A percentile compares a stretch with the other conserved stretches of the same genome.
These are phyloP conservation scores for Sterrhoptilus dennistouni DNA, from an alignment of 2,113 vertebrate species.

Conservation along the genomic window DNA sequence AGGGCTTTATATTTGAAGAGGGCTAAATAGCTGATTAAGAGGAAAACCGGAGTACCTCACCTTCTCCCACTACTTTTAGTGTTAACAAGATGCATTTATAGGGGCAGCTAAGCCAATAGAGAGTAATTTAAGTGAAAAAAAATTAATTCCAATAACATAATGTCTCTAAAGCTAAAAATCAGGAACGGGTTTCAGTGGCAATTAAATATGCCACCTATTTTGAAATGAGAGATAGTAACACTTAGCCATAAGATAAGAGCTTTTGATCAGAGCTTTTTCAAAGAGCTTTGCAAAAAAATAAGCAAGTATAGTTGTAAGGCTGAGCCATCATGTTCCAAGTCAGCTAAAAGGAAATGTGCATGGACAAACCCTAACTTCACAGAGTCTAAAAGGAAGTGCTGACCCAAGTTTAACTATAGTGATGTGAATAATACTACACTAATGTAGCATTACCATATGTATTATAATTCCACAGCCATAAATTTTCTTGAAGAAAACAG, in stretches of 20 bases:
- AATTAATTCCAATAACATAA: neutral
- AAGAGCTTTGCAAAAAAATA: neutral
- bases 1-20: neutral
- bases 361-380: neutral
- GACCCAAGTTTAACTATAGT: slow-evolving; percentile 54
- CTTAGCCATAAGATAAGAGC: neutral
- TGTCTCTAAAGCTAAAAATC: neutral
- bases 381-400: slow-evolving; percentile 39
- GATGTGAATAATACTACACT: slow-evolving; percentile 39
- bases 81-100: neutral
- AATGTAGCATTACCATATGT: slow-evolving; percentile 47
- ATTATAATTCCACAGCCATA: slow-evolving; percentile 9
- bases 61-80: neutral
- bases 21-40: neutral
- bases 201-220: neutral
- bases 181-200: neutral
- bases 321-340: slow-evolving; percentile 33
- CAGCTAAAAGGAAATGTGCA: neutral
- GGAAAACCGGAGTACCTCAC: neutral
- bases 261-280: neutral
- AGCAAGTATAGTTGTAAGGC: neutral
- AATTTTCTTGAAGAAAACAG: slow-evolving; percentile 43
- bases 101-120: neutral
- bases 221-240: neutral
- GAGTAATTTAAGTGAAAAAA: neutral